phyloP scores from a whole-genome alignment of 1,140 invertebrate genomes.

The Drosophila elegans region DNA sequence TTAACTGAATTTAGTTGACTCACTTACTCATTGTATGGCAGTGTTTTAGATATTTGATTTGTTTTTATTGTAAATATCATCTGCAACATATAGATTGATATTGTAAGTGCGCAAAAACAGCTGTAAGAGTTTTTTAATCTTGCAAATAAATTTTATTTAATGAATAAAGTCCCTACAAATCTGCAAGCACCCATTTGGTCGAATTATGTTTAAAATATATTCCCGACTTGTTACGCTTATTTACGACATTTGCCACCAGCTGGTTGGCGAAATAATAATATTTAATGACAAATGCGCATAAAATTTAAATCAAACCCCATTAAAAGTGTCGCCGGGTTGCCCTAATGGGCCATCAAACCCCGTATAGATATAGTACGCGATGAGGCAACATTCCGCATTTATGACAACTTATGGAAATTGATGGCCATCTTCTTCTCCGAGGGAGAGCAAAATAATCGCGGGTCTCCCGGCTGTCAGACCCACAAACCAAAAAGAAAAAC shows the following conservation, averaged over 20 bases:
- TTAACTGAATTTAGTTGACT: too few relatives aligned
- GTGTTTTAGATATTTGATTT: too few relatives aligned
- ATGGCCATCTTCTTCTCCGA: conserved; percentile 53
- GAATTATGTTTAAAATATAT: not conserved
- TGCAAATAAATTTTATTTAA: too few relatives aligned
- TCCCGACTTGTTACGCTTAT: conserved; percentile 27
- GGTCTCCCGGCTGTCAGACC: conserved; percentile 12
- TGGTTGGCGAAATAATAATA: conserved; percentile 62
- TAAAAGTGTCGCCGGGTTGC: conserved; percentile 60
- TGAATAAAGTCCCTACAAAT: not conserved
- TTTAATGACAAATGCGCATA: conserved; percentile 75
- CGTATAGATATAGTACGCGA: conserved; percentile 45
- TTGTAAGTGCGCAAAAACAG: too few relatives aligned
- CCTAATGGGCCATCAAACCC: conserved; percentile 58
- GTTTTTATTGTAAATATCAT: too few relatives aligned
- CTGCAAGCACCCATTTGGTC: not conserved
- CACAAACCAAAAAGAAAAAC: conserved; percentile 44
- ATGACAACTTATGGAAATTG: conserved; percentile 80
- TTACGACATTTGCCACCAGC: conserved; percentile 52
- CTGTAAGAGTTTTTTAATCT: too few relatives aligned
- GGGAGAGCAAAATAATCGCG: conserved; percentile 58
- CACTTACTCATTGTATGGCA: too few relatives aligned
- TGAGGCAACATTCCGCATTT: conserved; percentile 72
- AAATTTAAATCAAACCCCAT: conserved; percentile 77
- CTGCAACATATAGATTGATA: too few relatives aligned